phyloP scores from a whole-genome alignment of 1,140 invertebrate species.

The Meloidogyne floridensis region DNA sequence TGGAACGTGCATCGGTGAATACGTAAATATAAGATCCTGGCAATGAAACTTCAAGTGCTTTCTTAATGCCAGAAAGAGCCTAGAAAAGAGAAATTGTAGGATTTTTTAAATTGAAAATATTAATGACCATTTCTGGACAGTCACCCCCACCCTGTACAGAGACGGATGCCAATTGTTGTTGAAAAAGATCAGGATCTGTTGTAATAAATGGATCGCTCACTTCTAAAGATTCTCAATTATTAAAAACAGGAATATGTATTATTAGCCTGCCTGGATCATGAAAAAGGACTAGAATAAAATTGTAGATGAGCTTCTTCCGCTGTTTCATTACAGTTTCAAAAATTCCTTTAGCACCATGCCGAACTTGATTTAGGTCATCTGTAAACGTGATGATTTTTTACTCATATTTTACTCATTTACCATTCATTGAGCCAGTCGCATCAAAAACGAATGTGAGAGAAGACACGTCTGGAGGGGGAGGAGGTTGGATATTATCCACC shows the following conservation, averaged over 20 bases:
- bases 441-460: constrained; percentile 78
- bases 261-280: constrained; percentile 73
- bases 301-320: constrained; percentile 73
- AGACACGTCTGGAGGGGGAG: constrained; percentile 50
- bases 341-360: constrained; percentile 73
- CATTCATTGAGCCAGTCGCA: constrained; percentile 77
- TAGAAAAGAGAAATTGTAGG: background rate
- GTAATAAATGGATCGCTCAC: constrained; percentile 74
- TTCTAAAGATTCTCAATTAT: constrained; percentile 66
- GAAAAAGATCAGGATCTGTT: constrained; percentile 71
- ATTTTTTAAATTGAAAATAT: background rate
- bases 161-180: constrained; percentile 70
- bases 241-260: background rate
- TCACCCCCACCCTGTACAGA: constrained; percentile 75
- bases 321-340: constrained; percentile 72
- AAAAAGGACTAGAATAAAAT: constrained; percentile 79
- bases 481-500: constrained; percentile 17
- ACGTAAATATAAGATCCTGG: constrained; percentile 77
- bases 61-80: constrained; percentile 50
- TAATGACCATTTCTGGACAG: constrained; percentile 75
- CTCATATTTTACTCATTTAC: constrained; percentile 54
- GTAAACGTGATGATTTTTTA: background rate
- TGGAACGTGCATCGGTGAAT: constrained; percentile 77
- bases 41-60: constrained; percentile 73
- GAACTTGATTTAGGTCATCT: constrained; percentile 57